phyloP scores from a whole-genome alignment of 2,113 vertebrate genomes.

The Chrysochloris asiatica region DNA sequence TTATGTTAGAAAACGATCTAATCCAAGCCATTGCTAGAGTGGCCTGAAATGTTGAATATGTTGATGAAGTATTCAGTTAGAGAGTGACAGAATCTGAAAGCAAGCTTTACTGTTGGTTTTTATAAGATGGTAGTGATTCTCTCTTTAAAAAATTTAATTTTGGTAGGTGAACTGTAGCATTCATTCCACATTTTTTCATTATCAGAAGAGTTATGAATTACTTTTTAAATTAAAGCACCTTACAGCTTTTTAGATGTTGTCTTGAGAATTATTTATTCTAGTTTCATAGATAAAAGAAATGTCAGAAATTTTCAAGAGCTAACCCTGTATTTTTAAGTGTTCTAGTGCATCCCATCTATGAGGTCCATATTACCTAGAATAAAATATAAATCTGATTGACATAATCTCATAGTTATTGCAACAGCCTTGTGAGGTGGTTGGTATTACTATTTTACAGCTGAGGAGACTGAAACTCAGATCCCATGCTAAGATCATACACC shows the following conservation, averaged over 20 bases:
- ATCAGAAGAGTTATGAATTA: slow-evolving; percentile 18
- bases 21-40: no score
- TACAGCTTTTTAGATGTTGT: neutral
- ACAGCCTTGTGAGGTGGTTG: neutral
- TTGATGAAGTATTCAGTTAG: no score
- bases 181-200: no score
- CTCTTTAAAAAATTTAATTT: no score
- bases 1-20: neutral
- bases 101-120: no score
- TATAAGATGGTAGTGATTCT: no score
- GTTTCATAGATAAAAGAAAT: neutral
- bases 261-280: neutral
- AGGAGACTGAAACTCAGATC: neutral
- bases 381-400: neutral
- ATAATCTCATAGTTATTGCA: neutral
- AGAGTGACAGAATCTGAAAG: no score
- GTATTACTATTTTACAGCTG: neutral
- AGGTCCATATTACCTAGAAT: neutral
- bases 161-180: no score
- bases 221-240: slow-evolving; percentile 16
- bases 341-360: neutral
- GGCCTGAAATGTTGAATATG: no score
- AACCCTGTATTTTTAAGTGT: neutral
- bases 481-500: neutral
- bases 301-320: slow-evolving; percentile 6